A percentile compares a stretch with the other conserved stretches of the same genome.
These are phyloP conservation scores for Caenorhabditis sinica DNA, from an alignment of 2,888 invertebrate species.

Conservation along the genomic window DNA sequence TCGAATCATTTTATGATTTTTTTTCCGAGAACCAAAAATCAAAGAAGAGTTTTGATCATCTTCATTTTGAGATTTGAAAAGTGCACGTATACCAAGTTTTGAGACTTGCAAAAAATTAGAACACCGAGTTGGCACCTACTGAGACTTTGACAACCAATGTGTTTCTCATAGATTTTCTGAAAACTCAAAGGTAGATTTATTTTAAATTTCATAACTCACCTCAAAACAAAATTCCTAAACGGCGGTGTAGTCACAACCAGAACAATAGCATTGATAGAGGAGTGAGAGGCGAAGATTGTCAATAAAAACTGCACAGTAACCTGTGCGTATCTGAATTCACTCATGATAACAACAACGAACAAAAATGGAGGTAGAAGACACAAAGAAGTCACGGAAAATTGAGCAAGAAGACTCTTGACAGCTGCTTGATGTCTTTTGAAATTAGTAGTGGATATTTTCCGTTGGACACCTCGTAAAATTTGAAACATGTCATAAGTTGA, in stretches of 20 bases:
- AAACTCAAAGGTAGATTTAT: background rate
- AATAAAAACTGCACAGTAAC: slow-evolving; percentile 28
- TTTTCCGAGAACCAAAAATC: background rate
- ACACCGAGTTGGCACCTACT: background rate
- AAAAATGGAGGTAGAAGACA: slow-evolving; percentile 26
- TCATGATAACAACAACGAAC: slow-evolving; percentile 12
- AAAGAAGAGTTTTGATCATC: background rate
- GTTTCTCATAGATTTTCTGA: slow-evolving; percentile 10
- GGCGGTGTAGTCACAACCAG: slow-evolving; percentile 36
- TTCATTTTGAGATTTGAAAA: background rate
- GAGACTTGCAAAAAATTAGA: background rate
- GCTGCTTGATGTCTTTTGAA: slow-evolving; percentile 30
- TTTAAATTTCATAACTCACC: background rate
- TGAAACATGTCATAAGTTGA: slow-evolving; percentile 31
- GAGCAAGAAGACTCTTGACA: slow-evolving; percentile 36
- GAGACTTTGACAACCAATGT: slow-evolving; percentile 11
- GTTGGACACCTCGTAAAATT: slow-evolving; percentile 17
- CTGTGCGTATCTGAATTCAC: slow-evolving; percentile 13
- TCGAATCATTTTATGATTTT: background rate
- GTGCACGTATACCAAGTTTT: background rate
- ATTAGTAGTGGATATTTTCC: slow-evolving; percentile 13
- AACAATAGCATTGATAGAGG: slow-evolving; percentile 36
- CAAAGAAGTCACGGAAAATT: slow-evolving; percentile 36
- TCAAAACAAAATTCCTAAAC: slow-evolving; percentile 19
- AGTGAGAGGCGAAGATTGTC: slow-evolving; percentile 26